phyloP scores from a whole-genome alignment of 2,113 vertebrate species.

The Canis aureus region DNA sequence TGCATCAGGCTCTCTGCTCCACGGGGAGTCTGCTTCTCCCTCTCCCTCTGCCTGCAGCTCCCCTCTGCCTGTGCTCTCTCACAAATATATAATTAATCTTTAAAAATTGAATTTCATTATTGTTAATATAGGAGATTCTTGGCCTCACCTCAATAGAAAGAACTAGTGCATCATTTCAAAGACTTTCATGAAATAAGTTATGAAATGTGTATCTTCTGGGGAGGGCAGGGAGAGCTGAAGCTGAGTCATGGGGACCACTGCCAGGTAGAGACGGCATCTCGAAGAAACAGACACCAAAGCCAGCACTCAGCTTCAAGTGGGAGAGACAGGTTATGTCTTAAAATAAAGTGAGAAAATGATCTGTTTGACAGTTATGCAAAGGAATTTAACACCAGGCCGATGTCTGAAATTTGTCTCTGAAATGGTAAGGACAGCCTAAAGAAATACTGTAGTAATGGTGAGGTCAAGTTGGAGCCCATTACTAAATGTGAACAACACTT shows the following conservation, averaged over 20 bases:
- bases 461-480: neutral
- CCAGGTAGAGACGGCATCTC: neutral
- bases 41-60: too few relatives aligned
- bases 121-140: neutral
- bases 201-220: neutral
- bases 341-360: neutral
- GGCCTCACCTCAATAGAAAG: neutral
- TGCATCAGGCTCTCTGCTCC: too few relatives aligned
- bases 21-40: too few relatives aligned
- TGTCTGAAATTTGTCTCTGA: neutral
- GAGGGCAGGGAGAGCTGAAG: neutral
- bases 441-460: too few relatives aligned
- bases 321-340: neutral
- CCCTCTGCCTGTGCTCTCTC: too few relatives aligned
- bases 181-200: too few relatives aligned
- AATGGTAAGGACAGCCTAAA: neutral
- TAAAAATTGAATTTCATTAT: neutral
- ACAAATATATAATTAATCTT: too few relatives aligned
- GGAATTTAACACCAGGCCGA: neutral
- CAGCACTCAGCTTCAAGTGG: neutral
- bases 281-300: neutral
- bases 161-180: neutral
- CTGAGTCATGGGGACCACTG: neutral
- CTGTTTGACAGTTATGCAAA: neutral
- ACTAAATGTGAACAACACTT: neutral